phyloP scores from a whole-genome alignment of 2,888 invertebrate genomes.

The Halictus ligatus region DNA sequence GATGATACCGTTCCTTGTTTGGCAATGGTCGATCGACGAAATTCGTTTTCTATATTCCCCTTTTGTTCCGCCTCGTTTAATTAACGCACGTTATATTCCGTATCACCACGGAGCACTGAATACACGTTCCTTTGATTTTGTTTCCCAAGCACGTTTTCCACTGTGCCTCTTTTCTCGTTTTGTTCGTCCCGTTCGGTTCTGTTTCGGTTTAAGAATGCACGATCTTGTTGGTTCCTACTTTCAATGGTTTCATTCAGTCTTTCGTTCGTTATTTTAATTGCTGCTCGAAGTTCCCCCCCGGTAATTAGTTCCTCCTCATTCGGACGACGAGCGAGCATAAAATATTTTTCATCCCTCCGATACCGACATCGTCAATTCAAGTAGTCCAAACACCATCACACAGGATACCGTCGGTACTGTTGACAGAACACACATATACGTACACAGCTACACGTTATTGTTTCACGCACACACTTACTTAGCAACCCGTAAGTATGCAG shows the following conservation, averaged over 20 bases:
- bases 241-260: not conserved
- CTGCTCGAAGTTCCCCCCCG: conserved; percentile 40
- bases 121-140: not conserved
- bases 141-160: conserved; percentile 2
- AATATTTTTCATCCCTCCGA: conserved; percentile 45
- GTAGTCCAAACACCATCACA: conserved; percentile 52
- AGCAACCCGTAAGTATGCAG: conserved; percentile 71
- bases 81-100: conserved; percentile 20
- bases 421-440: not conserved
- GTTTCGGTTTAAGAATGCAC: conserved; percentile 21
- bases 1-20: not conserved
- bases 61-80: not conserved
- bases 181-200: not conserved
- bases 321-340: conserved; percentile 40
- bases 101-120: not conserved
- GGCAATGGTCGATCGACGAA: not conserved
- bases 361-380: conserved; percentile 75
- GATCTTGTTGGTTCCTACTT: conserved; percentile 9
- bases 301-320: conserved; percentile 44
- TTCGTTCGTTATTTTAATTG: conserved; percentile 28
- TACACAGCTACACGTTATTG: conserved; percentile 42
- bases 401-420: not conserved
- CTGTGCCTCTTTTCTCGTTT: not conserved
- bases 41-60: not conserved
- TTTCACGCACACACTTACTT: conserved; percentile 65